Evolutionary conservation across 2,113 vertebrate species (phyloP), one percentile per base, ranked within the genome.

Genomic region (Garra rufa): DNA sequence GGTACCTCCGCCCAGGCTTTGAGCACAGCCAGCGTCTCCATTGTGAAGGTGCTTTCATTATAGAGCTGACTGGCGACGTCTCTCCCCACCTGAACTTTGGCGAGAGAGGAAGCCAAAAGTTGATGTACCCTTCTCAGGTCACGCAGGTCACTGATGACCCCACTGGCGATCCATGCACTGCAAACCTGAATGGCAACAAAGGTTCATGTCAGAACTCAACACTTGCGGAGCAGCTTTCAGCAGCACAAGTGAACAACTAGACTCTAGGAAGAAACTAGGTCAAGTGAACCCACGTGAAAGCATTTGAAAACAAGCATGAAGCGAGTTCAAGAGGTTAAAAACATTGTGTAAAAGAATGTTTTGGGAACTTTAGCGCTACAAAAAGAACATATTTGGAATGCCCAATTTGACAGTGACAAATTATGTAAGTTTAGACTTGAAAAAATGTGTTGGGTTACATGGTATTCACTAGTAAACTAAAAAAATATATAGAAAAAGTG

Each of bases 1-100:
- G 63, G 73, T 79, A 97, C 98, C 96, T 99, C 96, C 48, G 97
- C 97, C 98, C 97, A 99, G 87, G 98, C 97, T 92, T 97, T 97
- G 15, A 99, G 95, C 34, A 99, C 97, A 41, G 97, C 96, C 85
- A 99, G 90, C 0, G 94, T 94, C 86, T 99, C 97, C 98, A 99
- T 99, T 46, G 97, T 96, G 46, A 93, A 94, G 4, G 96, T 93
- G 76, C 97, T 96, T 92, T 99, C 98, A 70, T 95, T 97, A 88
- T 98, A 98, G 11, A 96, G 91, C 38, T 94, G 94, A 91, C 90
- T 95, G 69, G 91, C 89, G 38, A 92, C 87, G 84, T 96, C 96
- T 90, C 95, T 94, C 50, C 95, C 96, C 9, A 91, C 92, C 88
- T 98, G 96, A 75, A 98, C 94, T 92, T 96, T 98, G 77, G 93